Base-by-base conservation (phyloP, 35 echinoderm and acorn worm genomes). In the Diadema setosum region DNA sequence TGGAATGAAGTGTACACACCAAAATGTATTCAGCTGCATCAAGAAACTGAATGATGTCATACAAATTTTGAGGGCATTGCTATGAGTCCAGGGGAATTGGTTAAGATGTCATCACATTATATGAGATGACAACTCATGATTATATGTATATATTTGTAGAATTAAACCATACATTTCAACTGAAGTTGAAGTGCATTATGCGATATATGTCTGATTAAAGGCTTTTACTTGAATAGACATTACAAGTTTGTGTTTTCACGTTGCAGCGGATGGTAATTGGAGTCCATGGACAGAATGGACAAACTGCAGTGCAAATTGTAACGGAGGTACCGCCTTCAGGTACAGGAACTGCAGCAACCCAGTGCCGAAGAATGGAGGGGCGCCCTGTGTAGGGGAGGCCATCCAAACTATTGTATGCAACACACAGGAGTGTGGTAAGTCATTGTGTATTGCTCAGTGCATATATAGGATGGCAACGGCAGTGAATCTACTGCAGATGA, bases 241-340 rank as follows among this genome's bases (percentile, higher is more conserved):
- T n/a, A n/a, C n/a, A n/a, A 52, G 48, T 52, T 52, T 52, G 9
- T 52, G n/a, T 52, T 52, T 52, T 52, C 34, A 18, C 35, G 6
- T 44, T 27, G 14, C 35, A 97, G 95, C 84, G 48, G 87, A 97
- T 85, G 95, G 95, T 58, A 90, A 93, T 27, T 97, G 95, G 95
- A 63, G 74, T 30, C 83, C 91, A 50, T 97, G 95, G 95, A 87
- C 83, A 59, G 70, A 86, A 48, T 97, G 95, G 95, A 65, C 87
- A 5, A 87, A 89, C 2, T 97, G 95, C 70, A 65, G 76, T 21
- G 82, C 37, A 4, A 90, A 87, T 44, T 97, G 95, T 59, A 89
- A 82, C 33, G 91, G 91, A 33, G 95, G 95, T 26, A 82, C 82
- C 3, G 36, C 87, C 1, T 93, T 76, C 65, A 73, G 95, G 23